These are phyloP conservation scores for Oryzias curvinotus DNA, from an alignment of 2,113 vertebrate species.

Conservation along the genomic window DNA sequence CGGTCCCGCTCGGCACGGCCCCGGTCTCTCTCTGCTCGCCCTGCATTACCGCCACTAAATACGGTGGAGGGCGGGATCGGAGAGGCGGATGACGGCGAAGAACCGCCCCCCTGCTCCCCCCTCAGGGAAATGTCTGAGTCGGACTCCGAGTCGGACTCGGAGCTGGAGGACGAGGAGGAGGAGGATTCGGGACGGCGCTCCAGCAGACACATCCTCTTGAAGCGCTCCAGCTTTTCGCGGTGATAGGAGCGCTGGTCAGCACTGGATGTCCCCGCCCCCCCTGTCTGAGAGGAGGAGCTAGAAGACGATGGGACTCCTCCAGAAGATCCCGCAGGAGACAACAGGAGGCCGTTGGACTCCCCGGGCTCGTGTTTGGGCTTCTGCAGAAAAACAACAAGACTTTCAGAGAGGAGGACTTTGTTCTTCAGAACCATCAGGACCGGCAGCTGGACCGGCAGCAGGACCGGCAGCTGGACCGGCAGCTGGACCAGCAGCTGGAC, in stretches of 20 bases:
- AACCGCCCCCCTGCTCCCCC: conserved; percentile 51
- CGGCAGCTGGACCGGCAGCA: not conserved
- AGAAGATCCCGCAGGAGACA: conserved; percentile 29
- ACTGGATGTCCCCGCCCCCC: conserved; percentile 37
- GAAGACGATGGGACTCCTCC: conserved; percentile 37
- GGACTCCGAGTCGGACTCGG: conserved; percentile 85
- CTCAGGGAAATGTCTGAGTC: conserved; percentile 75
- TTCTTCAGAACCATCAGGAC: not conserved
- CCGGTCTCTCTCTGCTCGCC: conserved; percentile 54
- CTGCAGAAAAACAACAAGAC: conserved; percentile 32
- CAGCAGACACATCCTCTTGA: conserved; percentile 90
- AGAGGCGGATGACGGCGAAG: conserved; percentile 54
- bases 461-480: no score
- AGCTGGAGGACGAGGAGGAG: conserved; percentile 85
- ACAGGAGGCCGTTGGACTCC: conserved; percentile 70
- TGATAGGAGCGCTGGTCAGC: conserved; percentile 84
- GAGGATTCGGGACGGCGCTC: conserved; percentile 84
- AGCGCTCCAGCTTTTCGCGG: conserved; percentile 89
- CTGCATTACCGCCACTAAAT: conserved; percentile 53
- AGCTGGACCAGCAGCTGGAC: no score
- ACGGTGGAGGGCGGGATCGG: conserved; percentile 42
- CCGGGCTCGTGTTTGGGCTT: conserved; percentile 75
- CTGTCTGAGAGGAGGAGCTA: conserved; percentile 31
- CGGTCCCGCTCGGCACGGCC: conserved; percentile 65
- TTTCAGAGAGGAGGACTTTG: not conserved